phyloP scores from a whole-genome alignment of 1,140 invertebrate genomes.

The Protaetia brevitarsis region DNA sequence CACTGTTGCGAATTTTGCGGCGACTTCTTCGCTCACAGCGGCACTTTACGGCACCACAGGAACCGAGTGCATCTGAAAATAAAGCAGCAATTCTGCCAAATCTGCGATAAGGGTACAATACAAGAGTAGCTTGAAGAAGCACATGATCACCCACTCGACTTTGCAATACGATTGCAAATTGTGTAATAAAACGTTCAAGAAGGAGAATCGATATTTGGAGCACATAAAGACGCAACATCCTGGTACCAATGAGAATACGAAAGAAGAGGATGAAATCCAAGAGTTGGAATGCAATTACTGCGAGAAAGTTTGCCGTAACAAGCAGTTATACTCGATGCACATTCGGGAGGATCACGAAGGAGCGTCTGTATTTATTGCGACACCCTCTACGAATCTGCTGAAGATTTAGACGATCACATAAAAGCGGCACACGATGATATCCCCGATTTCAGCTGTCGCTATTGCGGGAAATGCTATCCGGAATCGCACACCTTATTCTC shows the following conservation, averaged over 20 bases:
- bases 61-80: slow-evolving; percentile 9
- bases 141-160: neutral
- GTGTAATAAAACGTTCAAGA: slow-evolving; percentile 8
- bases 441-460: neutral
- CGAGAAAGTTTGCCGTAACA: neutral
- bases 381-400: neutral
- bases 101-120: neutral
- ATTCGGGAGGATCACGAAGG: neutral
- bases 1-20: slow-evolving; percentile 17
- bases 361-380: slow-evolving; percentile 5
- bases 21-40: neutral
- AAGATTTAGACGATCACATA: neutral
- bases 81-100: neutral
- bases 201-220: neutral
- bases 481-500: neutral
- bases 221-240: slow-evolving; percentile 12
- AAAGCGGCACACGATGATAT: neutral
- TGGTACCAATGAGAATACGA: neutral
- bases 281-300: neutral
- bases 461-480: neutral
- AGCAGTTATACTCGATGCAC: neutral
- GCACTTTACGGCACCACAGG: neutral
- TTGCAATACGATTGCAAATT: neutral
- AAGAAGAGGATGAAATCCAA: neutral
- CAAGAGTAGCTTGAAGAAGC: neutral